These are phyloP conservation scores for Pediacus dermestoides DNA, from an alignment of 2,888 invertebrate genomes.

Conservation along the genomic window DNA sequence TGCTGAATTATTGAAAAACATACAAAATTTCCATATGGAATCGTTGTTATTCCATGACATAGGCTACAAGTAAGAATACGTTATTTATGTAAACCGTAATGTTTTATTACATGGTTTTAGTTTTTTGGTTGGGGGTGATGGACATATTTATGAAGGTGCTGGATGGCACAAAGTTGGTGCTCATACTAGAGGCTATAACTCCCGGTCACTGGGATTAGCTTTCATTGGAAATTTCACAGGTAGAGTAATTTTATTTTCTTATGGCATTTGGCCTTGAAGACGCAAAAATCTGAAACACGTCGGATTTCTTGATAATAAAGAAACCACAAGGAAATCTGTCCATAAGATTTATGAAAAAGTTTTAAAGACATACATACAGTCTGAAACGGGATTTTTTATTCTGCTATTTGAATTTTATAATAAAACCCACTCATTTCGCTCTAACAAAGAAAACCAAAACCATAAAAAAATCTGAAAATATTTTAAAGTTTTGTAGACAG, in stretches of 20 bases:
- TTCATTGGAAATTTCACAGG: constrained; percentile 58
- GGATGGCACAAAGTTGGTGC: constrained; percentile 59
- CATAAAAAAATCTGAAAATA: no score
- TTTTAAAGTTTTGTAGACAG: no score
- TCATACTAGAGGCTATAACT: constrained; percentile 56
- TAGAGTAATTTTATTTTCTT: no score
- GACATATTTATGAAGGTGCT: constrained; percentile 58
- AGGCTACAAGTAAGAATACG: constrained; percentile 55
- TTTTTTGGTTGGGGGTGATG: constrained; percentile 59
- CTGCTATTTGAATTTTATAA: no score
- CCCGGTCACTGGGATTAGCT: constrained; percentile 54
- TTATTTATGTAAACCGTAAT: neutral
- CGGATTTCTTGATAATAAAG: neutral
- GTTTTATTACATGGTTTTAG: constrained; percentile 37
- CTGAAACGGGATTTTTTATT: no score
- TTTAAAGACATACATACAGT: no score
- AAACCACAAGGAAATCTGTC: no score
- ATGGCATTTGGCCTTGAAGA: no score
- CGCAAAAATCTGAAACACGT: no score
- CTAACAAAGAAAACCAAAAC: no score
- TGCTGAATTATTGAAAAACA: constrained; percentile 44
- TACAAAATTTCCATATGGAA: constrained; percentile 55
- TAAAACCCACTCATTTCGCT: no score
- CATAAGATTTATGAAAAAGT: no score
- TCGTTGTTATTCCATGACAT: constrained; percentile 54